Percentiles rank a stretch among this genome's conserved stretches.
Evolutionary conservation across 2,113 vertebrate species (phyloP).

Genomic region (Coturnix japonica): DNA sequence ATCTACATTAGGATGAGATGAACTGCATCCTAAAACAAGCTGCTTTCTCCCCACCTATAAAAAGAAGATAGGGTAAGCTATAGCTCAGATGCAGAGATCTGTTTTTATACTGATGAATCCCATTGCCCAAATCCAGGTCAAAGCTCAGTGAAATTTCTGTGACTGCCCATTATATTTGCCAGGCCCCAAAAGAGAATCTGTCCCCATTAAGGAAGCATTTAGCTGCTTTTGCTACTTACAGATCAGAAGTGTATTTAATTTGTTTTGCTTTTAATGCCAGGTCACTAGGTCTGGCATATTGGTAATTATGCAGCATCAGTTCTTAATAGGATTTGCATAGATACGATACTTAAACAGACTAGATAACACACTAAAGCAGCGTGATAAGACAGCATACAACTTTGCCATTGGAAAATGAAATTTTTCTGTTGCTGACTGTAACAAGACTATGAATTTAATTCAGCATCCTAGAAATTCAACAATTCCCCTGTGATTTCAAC

Average conservation of each 20-base stretch:
- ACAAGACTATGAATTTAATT: not conserved
- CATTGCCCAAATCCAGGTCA: not conserved
- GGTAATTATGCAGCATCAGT: not conserved
- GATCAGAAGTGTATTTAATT: not conserved
- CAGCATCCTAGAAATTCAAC: not conserved
- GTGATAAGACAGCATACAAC: not conserved
- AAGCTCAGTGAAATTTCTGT: not conserved
- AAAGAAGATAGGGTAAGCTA: not conserved
- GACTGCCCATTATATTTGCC: not conserved
- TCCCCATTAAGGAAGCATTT: rapidly evolving
- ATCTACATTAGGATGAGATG: not conserved
- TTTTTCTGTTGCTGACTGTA: not conserved
- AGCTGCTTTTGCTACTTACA: not conserved
- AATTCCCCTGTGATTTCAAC: not conserved
- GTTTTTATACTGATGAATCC: not conserved
- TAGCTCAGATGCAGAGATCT: not conserved
- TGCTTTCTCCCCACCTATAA: not conserved
- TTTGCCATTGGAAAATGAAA: not conserved
- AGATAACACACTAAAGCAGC: no score
- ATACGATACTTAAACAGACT: not conserved
- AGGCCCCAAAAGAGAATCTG: not conserved
- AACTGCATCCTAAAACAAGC: not conserved
- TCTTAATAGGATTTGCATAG: not conserved
- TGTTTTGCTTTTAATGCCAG: not conserved
- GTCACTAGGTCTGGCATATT: not conserved